A percentile compares a stretch with the other conserved stretches of the same genome.
Evolutionary conservation across 2,888 invertebrate genomes (phyloP).

Genomic region (Herminia tarsipennalis): DNA sequence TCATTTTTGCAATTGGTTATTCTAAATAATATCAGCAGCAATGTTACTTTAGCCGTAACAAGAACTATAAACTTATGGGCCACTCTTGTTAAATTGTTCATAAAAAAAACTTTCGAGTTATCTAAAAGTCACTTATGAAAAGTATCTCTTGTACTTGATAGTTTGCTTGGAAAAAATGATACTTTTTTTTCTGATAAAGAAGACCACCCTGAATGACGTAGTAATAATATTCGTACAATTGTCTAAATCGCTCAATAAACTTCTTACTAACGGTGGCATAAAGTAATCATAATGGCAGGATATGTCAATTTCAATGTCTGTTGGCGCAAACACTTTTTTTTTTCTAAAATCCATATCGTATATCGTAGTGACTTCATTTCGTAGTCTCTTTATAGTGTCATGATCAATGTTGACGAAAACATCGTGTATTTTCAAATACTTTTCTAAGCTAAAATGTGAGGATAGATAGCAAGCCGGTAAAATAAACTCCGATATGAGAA

Average conservation of each 20-base stretch:
- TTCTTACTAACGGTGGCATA: slow-evolving; percentile 8
- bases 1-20: no score
- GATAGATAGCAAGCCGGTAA: no score
- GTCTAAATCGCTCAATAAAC: slow-evolving; percentile 16
- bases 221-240: slow-evolving; percentile 9
- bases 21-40: no score
- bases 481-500: no score
- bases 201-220: neutral
- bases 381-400: neutral
- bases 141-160: neutral
- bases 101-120: neutral
- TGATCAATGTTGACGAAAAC: neutral
- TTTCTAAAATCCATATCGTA: neutral
- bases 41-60: no score
- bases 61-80: neutral
- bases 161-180: neutral
- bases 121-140: neutral
- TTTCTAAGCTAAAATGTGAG: no score
- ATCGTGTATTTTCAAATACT: no score
- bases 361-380: neutral
- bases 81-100: neutral
- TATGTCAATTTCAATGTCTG: slow-evolving; percentile 15
- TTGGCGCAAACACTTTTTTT: slow-evolving; percentile 4
- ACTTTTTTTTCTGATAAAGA: neutral
- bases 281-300: slow-evolving; percentile 13